phyloP scores from a whole-genome alignment of 2,797 vertebrate species.

The Pachyuromys duprasi region DNA sequence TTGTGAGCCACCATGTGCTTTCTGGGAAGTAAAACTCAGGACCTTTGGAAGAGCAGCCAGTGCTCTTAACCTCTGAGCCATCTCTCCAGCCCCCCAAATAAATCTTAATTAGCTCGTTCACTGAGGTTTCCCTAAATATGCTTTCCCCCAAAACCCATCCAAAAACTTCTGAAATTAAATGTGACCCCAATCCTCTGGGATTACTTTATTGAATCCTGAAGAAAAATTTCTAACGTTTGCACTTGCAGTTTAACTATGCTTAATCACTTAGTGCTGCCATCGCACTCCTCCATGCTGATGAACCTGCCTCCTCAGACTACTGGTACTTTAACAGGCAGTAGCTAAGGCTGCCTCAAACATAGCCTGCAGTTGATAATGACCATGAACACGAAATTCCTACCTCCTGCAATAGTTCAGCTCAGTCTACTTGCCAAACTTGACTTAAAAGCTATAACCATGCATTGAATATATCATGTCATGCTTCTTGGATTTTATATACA shows the following conservation, averaged over 20 bases:
- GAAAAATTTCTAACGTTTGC: too few species aligned
- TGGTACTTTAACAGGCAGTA: not conserved
- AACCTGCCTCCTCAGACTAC: not conserved
- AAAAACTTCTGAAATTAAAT: not conserved
- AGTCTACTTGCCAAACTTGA: not conserved
- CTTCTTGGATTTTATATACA: too few species aligned
- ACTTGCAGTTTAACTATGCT: not conserved
- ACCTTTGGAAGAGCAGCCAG: too few species aligned
- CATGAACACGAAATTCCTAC: not conserved
- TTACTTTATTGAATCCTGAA: not conserved
- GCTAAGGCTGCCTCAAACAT: not conserved
- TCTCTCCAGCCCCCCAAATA: too few species aligned
- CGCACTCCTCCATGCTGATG: not conserved
- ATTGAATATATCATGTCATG: too few species aligned
- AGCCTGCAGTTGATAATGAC: not conserved
- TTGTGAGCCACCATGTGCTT: too few species aligned
- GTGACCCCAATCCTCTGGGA: not conserved
- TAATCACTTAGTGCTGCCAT: not conserved
- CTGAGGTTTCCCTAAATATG: too few species aligned
- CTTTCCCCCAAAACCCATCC: too few species aligned
- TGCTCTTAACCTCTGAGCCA: too few species aligned
- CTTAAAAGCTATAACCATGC: too few species aligned
- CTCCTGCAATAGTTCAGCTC: not conserved
- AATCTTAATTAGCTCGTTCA: too few species aligned
- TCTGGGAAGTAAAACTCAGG: too few species aligned